Conservation (phyloP, 2,113 vertebrate genomes). For the Tachysurus fulvidraco region DNA sequence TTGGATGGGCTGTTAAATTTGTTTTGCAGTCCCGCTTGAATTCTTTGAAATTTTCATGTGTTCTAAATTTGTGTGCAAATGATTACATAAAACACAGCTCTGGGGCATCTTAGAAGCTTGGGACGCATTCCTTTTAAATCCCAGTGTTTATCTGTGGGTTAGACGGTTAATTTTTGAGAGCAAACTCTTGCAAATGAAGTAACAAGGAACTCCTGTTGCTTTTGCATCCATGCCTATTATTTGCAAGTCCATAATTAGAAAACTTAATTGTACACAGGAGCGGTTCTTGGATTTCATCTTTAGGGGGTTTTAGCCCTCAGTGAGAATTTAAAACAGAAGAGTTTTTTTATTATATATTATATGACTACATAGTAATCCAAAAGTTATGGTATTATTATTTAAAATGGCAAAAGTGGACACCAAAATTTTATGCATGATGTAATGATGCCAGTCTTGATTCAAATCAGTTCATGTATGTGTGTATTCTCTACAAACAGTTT, state of each 20-base stretch:
- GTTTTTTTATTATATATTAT: too few relatives aligned
- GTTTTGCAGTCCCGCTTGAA: neutral
- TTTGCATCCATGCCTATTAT: constrained; percentile 20
- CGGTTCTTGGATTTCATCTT: too few relatives aligned
- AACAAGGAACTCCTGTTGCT: neutral
- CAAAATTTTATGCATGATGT: too few relatives aligned
- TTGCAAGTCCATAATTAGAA: neutral
- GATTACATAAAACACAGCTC: constrained; percentile 2
- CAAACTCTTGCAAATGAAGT: too few relatives aligned
- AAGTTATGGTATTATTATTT: too few relatives aligned
- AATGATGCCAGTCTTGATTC: too few relatives aligned
- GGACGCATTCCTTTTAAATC: neutral
- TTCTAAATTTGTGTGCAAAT: constrained; percentile 19
- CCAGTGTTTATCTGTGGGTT: neutral
- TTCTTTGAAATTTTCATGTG: neutral
- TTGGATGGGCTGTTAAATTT: neutral
- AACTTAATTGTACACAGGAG: neutral
- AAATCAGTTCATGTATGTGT: too few relatives aligned
- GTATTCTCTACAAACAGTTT: too few relatives aligned
- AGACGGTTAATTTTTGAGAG: neutral
- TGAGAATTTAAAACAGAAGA: too few relatives aligned
- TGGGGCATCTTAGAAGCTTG: neutral
- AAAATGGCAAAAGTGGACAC: too few relatives aligned
- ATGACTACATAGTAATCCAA: too few relatives aligned
- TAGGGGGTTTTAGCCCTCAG: too few relatives aligned